Evolutionary conservation across 2,113 vertebrate genomes (phyloP).

Genomic region (Oncorhynchus nerka): DNA sequence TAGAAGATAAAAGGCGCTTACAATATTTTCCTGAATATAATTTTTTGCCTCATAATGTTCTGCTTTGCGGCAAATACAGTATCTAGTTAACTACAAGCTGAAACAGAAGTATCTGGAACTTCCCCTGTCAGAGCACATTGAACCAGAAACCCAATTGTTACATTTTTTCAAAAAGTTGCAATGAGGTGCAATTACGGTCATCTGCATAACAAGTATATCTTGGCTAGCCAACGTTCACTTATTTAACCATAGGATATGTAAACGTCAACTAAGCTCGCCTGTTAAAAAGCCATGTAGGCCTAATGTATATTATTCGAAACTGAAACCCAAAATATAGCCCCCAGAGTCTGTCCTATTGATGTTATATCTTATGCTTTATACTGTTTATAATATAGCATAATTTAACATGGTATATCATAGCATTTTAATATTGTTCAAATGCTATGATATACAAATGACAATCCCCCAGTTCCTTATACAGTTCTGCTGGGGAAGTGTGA

Average conservation of each 20-base stretch:
- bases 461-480: too few relatives aligned
- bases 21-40: background rate
- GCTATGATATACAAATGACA: too few relatives aligned
- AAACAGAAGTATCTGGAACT: background rate
- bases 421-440: too few relatives aligned
- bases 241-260: background rate
- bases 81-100: background rate
- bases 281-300: too few relatives aligned
- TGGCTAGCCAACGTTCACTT: background rate
- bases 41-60: background rate
- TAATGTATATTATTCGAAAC: too few relatives aligned
- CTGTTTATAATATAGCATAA: too few relatives aligned
- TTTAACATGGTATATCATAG: too few relatives aligned
- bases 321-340: too few relatives aligned
- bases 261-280: background rate
- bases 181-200: constrained; percentile 33
- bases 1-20: background rate
- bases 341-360: too few relatives aligned
- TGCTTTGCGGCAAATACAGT: background rate
- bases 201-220: background rate
- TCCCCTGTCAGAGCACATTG: background rate
- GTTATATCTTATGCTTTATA: too few relatives aligned
- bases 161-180: background rate
- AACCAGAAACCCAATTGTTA: background rate
- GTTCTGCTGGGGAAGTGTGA: too few relatives aligned